These are phyloP conservation scores for Eugnorisma glareosa DNA, from an alignment of 2,888 invertebrate genomes.

Conservation along the genomic window DNA sequence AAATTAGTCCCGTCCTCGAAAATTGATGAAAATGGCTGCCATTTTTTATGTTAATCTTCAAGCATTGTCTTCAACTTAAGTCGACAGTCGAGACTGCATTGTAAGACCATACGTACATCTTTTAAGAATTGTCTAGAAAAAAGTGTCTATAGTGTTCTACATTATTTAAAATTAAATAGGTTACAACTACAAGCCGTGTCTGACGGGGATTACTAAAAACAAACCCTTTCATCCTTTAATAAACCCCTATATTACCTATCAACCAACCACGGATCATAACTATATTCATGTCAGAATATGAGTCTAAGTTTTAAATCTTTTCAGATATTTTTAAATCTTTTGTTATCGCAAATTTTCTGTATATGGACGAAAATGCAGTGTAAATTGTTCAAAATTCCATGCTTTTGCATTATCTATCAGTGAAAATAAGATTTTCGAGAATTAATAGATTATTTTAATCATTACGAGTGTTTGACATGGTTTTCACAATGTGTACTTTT, in stretches of 20 bases:
- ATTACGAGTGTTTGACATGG: neutral
- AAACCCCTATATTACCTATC: no score
- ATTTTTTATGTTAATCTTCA: constrained; percentile 18
- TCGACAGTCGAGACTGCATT: neutral
- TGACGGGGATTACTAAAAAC: neutral
- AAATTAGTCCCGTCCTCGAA: constrained; percentile 41
- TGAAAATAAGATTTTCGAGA: neutral
- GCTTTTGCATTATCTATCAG: neutral
- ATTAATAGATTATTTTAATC: neutral
- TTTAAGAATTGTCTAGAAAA: neutral
- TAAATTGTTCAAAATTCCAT: neutral
- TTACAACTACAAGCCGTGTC: neutral
- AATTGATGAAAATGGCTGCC: constrained; percentile 32
- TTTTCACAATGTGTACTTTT: neutral
- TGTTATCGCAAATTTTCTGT: neutral
- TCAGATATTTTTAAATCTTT: no score
- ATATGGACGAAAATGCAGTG: neutral
- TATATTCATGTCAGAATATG: no score
- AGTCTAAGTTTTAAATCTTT: no score
- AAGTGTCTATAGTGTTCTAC: neutral
- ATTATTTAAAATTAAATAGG: neutral
- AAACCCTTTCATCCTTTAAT: neutral
- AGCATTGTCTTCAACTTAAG: neutral
- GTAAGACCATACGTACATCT: neutral
- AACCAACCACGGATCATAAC: no score